Percentiles rank a stretch among this genome's conserved stretches.
Conservation (phyloP, 2,888 invertebrate species). For the Sarcophaga subvicina region DNA sequence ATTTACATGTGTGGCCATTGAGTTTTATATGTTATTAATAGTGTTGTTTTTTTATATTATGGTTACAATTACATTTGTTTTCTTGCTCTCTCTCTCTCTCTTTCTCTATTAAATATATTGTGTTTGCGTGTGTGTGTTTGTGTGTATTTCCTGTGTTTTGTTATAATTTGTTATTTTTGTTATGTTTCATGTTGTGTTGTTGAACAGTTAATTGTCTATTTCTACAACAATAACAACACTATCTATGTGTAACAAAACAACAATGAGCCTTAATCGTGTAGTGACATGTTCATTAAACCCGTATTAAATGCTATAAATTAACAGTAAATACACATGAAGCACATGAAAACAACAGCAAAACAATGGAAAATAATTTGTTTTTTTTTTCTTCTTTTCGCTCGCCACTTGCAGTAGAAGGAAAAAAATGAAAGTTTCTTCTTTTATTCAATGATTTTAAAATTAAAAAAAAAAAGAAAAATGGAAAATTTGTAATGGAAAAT, state of each 20-base stretch:
- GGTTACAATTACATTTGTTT: too few species aligned
- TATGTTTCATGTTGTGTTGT: conserved; percentile 11
- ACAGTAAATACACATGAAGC: too few species aligned
- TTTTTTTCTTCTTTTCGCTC: too few species aligned
- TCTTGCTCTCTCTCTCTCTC: too few species aligned
- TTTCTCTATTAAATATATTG: too few species aligned
- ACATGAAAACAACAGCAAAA: background rate
- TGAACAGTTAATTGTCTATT: conserved; percentile 44
- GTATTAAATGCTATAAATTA: background rate
- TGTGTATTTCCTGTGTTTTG: conserved; percentile 60
- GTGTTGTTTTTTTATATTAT: too few species aligned
- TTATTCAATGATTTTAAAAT: too few species aligned
- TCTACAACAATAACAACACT: background rate
- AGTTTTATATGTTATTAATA: too few species aligned
- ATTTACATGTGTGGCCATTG: too few species aligned
- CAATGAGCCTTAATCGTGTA: conserved; percentile 34
- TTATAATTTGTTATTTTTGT: conserved; percentile 1
- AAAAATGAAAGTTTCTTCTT: conserved; percentile 10
- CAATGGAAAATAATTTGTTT: conserved; percentile 38
- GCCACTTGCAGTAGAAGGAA: background rate
- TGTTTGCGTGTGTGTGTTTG: too few species aligned
- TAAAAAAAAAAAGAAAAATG: too few species aligned
- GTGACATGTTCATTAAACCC: conserved; percentile 50
- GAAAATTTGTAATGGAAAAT: too few species aligned
- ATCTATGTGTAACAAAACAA: conserved; percentile 31